Evolutionary conservation across 2,113 vertebrate species (phyloP).

Genomic region (Tragelaphus strepsiceros): DNA sequence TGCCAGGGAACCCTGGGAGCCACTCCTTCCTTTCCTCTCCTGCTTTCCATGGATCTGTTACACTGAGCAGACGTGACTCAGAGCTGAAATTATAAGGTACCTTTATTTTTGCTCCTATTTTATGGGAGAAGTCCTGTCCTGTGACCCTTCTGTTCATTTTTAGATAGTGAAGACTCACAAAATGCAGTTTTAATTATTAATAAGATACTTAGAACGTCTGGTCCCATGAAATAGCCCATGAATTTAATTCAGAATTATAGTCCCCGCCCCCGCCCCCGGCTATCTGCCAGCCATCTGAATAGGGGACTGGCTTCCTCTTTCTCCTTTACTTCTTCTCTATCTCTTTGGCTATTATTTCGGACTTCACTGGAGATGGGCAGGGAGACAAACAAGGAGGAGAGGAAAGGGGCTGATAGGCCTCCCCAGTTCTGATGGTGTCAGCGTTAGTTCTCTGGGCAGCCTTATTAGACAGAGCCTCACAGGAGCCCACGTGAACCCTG

Average conservation of each 20-base stretch:
- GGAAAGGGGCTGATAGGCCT: not conserved
- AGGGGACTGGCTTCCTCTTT: not conserved
- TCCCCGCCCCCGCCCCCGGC: not conserved
- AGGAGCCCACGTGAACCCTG: not conserved
- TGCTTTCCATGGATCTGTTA: not conserved
- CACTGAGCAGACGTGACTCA: not conserved
- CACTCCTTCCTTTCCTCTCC: not conserved
- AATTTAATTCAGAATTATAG: not conserved
- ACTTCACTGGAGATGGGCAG: not conserved
- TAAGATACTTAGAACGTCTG: not conserved
- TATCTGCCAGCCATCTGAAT: not conserved
- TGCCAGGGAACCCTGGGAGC: not conserved
- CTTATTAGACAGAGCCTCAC: not conserved
- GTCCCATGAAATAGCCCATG: not conserved
- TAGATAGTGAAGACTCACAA: not conserved
- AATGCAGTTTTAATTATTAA: not conserved
- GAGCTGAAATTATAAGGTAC: not conserved
- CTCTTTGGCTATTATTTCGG: not conserved
- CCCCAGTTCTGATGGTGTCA: not conserved
- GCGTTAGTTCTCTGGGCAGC: not conserved
- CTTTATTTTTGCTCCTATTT: not conserved
- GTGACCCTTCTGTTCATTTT: not conserved
- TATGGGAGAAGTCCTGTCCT: not conserved
- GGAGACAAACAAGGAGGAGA: not conserved
- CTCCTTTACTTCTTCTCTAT: not conserved